Base-by-base conservation (phyloP, 2,888 invertebrate species). In the Drosophila melanosoma region DNA sequence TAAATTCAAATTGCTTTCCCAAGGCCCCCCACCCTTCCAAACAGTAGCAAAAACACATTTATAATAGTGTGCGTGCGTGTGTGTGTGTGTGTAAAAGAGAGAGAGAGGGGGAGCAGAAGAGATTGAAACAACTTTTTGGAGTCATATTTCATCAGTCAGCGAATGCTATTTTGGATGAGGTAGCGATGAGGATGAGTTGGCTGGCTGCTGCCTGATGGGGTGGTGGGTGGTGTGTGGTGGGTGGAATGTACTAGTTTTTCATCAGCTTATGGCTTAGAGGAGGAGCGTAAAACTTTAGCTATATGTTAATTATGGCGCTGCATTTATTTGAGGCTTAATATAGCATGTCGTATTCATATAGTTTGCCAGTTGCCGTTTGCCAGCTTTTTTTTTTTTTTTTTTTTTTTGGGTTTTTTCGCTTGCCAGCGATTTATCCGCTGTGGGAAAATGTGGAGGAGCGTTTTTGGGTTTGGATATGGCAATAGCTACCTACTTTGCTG, bases 241-340 rank as follows among this genome's bases (percentile, higher is more conserved):
- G 23, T 33, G 57, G 32, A 0, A 2, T 45, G 67, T 66, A 52
- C 63, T 60, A 68, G 74, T 59, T 79, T 73, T 79, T 70, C 68
- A 63, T 51, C 63, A 73, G 79, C 80, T 81, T 81, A 71, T 58
- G 69, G 80, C 66, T 85, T 69, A 80, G 83, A 70, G 59, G 42
- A 64, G 56, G 42, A 64, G 56, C 66, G 54, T 53, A 74, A 90
- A 90, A 91, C 83, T 90, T 90, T 90, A 80, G 80, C 90, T 87
- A 87, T 89, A 90, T 89, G 90, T 91, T 91, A 90, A 90, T 90
- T 90, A 91, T 87, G 87, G 82, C 84, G 76, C 69, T 82, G 89
- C 86, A 89, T 87, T 90, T 86, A 89, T 86, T 89, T 89, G 85
- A 89, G 81, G 85, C 87, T 87, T 87, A 87, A 89, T 89, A 87